These are phyloP conservation scores for Beroe ovata DNA, from an alignment of 37 sponge, comb jelly and placozoan species.

Conservation along the genomic window DNA sequence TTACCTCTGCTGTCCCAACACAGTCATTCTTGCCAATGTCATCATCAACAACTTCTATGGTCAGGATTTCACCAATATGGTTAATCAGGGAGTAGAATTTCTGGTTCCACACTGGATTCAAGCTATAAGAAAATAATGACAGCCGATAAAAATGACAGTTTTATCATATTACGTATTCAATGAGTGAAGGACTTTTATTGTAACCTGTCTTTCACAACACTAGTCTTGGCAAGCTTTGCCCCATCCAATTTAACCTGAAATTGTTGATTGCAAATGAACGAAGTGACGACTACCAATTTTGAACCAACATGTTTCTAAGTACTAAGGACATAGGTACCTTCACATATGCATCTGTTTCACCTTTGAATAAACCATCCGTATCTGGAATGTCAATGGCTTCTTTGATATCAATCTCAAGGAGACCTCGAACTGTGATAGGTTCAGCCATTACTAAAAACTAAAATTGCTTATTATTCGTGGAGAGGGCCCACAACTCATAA, in stretches of 20 bases:
- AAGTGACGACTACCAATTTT: too few relatives aligned
- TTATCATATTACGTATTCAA: too few relatives aligned
- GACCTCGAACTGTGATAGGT: constrained; percentile 11
- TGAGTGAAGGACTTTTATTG: neutral
- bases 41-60: constrained; percentile 51
- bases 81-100: constrained; percentile 43
- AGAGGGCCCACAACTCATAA: too few relatives aligned
- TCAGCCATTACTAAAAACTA: too few relatives aligned
- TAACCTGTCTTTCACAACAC: constrained; percentile 27
- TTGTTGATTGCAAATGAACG: too few relatives aligned
- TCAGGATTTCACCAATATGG: constrained; percentile 17
- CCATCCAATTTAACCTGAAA: constrained; percentile 59
- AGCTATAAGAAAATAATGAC: neutral
- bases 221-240: constrained; percentile 53
- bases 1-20: constrained; percentile 41
- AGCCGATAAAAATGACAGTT: neutral
- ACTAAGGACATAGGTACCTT: neutral
- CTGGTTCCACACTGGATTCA: constrained; percentile 43
- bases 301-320: too few relatives aligned
- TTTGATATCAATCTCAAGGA: constrained; percentile 2
- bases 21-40: constrained; percentile 51
- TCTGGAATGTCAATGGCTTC: constrained; percentile 53
- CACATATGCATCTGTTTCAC: constrained; percentile 65
- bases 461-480: too few relatives aligned
- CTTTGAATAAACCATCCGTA: constrained; percentile 12